Conservation (phyloP, 2,797 vertebrate species). For the Cryptoprocta ferox region DNA sequence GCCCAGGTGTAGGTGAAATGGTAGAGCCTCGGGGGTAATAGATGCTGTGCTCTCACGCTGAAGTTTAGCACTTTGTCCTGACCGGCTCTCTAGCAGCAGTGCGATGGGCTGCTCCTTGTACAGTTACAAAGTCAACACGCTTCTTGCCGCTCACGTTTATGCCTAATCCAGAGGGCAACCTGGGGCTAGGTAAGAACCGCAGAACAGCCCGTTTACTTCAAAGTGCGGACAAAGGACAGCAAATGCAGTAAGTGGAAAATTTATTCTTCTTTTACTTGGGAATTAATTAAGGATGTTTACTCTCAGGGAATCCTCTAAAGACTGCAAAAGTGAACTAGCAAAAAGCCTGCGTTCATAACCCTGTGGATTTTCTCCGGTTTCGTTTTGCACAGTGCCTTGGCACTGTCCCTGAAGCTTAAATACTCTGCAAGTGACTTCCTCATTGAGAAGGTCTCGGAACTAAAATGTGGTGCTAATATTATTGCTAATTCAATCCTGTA, state of each 20-base stretch:
- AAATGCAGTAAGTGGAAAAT: constrained; percentile 86
- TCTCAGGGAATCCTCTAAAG: constrained; percentile 85
- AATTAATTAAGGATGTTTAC: constrained; percentile 86
- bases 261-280: constrained; percentile 82
- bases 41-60: constrained; percentile 83
- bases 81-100: constrained; percentile 81
- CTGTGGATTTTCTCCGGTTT: constrained; percentile 78
- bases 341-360: constrained; percentile 78
- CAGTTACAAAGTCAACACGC: constrained; percentile 82
- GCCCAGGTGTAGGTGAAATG: constrained; percentile 90
- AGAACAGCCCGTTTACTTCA: constrained; percentile 73
- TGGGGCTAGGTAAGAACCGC: constrained; percentile 83
- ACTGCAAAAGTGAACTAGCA: constrained; percentile 80
- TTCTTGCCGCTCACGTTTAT: constrained; percentile 73
- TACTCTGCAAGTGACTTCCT: constrained; percentile 62
- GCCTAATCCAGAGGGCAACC: constrained; percentile 84
- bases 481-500: constrained; percentile 65
- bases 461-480: constrained; percentile 75
- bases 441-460: constrained; percentile 70
- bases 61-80: constrained; percentile 85
- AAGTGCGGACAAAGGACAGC: constrained; percentile 80
- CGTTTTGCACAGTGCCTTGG: constrained; percentile 74
- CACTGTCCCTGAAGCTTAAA: constrained; percentile 70
- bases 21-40: constrained; percentile 83
- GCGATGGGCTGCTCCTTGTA: constrained; percentile 79